Conservation (phyloP, 2,113 vertebrate species). For the Heterocephalus glaber region DNA sequence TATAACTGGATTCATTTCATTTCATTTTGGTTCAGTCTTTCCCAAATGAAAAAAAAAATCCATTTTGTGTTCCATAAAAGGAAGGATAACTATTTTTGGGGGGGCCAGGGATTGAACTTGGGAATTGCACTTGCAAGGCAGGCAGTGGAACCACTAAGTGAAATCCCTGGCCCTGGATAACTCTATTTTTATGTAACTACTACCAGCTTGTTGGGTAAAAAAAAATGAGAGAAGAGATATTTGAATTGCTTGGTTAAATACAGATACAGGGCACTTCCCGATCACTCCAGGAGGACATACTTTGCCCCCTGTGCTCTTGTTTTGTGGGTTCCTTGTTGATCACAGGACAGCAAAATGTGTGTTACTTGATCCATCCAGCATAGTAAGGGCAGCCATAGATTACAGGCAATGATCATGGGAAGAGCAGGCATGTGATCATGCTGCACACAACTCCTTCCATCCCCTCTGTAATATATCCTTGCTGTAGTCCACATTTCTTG, state of each 20-base stretch:
- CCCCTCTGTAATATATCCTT: not conserved
- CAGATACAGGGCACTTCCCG: not conserved
- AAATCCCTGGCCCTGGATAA: too few species aligned
- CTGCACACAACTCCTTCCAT: not conserved
- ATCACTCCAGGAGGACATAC: fast-evolving
- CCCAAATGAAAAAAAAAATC: not conserved
- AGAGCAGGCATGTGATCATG: not conserved
- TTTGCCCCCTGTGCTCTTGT: not conserved
- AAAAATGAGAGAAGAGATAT: not conserved
- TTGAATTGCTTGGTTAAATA: not conserved
- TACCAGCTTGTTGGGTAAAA: too few species aligned
- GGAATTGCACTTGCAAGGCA: too few species aligned
- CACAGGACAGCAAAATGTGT: not conserved
- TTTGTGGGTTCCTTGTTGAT: not conserved
- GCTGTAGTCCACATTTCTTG: not conserved
- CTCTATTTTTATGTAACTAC: not conserved
- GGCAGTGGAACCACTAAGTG: too few species aligned
- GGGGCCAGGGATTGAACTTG: too few species aligned
- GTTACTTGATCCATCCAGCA: not conserved
- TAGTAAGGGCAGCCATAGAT: not conserved
- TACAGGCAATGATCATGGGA: not conserved
- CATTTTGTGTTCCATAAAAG: not conserved
- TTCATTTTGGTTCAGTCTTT: not conserved
- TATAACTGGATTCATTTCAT: not conserved
- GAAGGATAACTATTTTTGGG: too few species aligned